Percentiles rank a stretch among this genome's conserved stretches.
These are phyloP conservation scores for Nomada ferruginata DNA, from an alignment of 2,888 invertebrate genomes.

Conservation along the genomic window DNA sequence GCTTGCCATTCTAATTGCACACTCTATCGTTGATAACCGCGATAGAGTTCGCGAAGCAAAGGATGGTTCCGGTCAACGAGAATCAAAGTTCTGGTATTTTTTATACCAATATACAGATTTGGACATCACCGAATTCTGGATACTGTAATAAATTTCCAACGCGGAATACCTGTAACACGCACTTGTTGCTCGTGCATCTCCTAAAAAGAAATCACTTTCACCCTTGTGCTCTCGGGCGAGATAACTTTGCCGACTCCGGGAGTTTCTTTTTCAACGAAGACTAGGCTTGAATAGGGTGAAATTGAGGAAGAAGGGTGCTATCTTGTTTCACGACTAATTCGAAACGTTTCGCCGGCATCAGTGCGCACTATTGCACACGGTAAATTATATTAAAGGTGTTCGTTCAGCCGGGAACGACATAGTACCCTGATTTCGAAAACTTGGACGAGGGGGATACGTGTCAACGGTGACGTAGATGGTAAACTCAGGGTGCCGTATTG, in stretches of 20 bases:
- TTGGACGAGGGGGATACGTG: constrained; percentile 20
- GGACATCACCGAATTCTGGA: too few relatives aligned
- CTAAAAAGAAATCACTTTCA: not conserved
- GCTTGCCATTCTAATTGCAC: constrained; percentile 26
- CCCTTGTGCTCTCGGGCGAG: too few relatives aligned
- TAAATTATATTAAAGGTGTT: constrained; percentile 32
- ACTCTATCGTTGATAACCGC: not conserved
- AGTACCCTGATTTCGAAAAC: constrained; percentile 46
- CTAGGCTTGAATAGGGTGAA: constrained; percentile 6
- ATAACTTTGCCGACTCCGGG: not conserved
- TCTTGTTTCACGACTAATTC: constrained; percentile 19
- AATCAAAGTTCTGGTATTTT: too few relatives aligned
- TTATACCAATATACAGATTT: too few relatives aligned
- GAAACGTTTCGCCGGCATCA: not conserved
- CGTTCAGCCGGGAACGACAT: constrained; percentile 20
- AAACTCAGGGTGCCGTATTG: constrained; percentile 58
- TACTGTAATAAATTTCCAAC: too few relatives aligned
- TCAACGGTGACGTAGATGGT: constrained; percentile 64
- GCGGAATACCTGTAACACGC: too few relatives aligned
- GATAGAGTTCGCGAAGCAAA: not conserved
- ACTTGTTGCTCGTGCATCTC: too few relatives aligned
- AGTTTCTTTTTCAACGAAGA: not conserved
- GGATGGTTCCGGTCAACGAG: not conserved
- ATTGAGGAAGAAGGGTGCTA: constrained; percentile 18
- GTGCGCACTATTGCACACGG: not conserved